A percentile compares a stretch with the other conserved stretches of the same genome.
Evolutionary conservation across 2,113 vertebrate species (phyloP).

Genomic region (Cyprinodon variegatus): DNA sequence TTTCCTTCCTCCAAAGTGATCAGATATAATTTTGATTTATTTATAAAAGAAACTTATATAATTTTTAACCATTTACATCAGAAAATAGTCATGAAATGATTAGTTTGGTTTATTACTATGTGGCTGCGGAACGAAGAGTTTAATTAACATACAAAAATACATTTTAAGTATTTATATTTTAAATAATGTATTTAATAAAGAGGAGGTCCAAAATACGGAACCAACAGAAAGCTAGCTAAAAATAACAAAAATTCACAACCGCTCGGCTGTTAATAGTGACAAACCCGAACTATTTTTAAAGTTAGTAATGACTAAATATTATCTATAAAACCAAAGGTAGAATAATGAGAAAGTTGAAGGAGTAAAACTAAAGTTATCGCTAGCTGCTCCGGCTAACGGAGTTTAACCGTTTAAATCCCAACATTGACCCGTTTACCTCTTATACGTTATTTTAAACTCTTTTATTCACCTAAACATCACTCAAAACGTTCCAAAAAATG

Average conservation of each 20-base stretch:
- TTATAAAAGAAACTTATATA: no score
- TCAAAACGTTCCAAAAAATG: not conserved
- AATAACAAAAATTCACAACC: conserved; percentile 11
- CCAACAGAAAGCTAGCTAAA: not conserved
- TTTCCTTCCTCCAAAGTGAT: no score
- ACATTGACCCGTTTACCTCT: conserved; percentile 2
- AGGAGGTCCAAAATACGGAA: conserved; percentile 22
- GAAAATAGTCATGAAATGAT: no score
- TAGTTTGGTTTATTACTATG: no score
- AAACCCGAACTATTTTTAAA: conserved; percentile 1
- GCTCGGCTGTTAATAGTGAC: not conserved
- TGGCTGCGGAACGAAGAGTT: no score
- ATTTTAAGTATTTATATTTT: no score
- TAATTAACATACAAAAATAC: no score
- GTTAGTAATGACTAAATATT: rapidly evolving
- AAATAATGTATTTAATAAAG: no score
- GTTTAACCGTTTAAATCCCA: conserved; percentile 68
- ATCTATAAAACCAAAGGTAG: not conserved
- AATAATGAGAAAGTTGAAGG: not conserved
- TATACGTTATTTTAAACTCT: not conserved
- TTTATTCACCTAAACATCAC: not conserved
- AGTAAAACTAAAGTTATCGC: conserved; percentile 22
- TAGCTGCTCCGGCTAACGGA: conserved; percentile 56
- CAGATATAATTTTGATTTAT: no score
- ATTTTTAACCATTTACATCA: not conserved